Evolutionary conservation across 2,888 invertebrate species (phyloP).

Genomic region (Orchesella flavescens): DNA sequence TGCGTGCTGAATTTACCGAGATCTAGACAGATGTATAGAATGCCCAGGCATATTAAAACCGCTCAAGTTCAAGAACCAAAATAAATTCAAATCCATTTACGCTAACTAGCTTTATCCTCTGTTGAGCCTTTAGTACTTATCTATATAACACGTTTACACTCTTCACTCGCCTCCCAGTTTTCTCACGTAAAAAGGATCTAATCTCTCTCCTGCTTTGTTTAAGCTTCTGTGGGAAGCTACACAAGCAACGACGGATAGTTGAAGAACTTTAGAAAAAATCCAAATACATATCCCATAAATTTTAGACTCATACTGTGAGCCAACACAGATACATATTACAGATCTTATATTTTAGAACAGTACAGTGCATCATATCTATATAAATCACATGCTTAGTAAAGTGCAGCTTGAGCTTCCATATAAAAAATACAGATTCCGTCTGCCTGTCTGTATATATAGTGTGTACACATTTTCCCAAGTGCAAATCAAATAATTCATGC

Average conservation of each 20-base stretch:
- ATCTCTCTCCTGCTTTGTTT: conserved; percentile 18
- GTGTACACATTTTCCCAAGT: conserved; percentile 44
- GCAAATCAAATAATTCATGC: conserved; percentile 69
- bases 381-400: background rate
- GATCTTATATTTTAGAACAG: too few species aligned
- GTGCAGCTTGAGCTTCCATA: background rate
- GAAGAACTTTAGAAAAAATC: conserved; percentile 30
- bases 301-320: background rate
- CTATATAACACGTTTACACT: background rate
- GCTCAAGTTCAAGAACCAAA: conserved; percentile 17
- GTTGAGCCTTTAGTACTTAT: conserved; percentile 43
- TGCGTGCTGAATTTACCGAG: too few species aligned
- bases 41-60: background rate
- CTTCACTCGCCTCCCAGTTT: background rate
- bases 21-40: background rate
- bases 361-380: too few species aligned
- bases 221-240: conserved; percentile 49
- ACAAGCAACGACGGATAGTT: conserved; percentile 19
- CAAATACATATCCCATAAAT: background rate
- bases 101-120: conserved; percentile 68
- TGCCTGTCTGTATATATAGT: conserved; percentile 19
- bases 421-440: too few species aligned
- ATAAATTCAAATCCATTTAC: conserved; percentile 69
- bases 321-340: too few species aligned
- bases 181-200: conserved; percentile 23